Conservation (phyloP, 2,888 invertebrate genomes). For the Buathra laborator region DNA sequence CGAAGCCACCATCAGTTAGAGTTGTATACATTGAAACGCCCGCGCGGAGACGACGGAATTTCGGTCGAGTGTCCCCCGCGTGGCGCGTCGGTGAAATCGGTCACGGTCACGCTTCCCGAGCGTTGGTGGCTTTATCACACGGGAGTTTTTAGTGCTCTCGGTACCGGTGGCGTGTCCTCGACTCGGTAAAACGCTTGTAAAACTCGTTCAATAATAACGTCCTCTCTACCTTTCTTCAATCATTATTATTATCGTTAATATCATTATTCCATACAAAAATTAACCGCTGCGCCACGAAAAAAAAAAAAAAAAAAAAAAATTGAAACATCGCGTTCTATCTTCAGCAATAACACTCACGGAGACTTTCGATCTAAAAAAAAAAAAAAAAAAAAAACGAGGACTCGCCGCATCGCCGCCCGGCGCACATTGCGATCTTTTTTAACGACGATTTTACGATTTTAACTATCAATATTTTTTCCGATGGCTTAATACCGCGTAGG, state of each 20-base stretch:
- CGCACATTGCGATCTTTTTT: background rate
- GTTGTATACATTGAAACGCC: background rate
- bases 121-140: constrained; percentile 53
- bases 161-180: constrained; percentile 3
- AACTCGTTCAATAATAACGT: background rate
- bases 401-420: background rate
- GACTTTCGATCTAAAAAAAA: background rate
- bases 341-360: background rate
- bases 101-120: constrained; percentile 65
- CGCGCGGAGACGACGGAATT: constrained; percentile 54
- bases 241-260: background rate
- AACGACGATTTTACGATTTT: constrained; percentile 45
- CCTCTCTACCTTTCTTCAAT: background rate
- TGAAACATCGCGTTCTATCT: no score
- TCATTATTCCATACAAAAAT: background rate
- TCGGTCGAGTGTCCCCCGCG: constrained; percentile 54
- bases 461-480: constrained; percentile 35
- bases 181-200: constrained; percentile 3
- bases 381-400: background rate
- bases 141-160: constrained; percentile 17
- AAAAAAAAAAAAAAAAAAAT: background rate
- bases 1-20: background rate
- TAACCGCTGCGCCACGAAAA: background rate
- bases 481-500: constrained; percentile 31
- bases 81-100: constrained; percentile 62